A percentile compares a stretch with the other conserved stretches of the same genome.
Evolutionary conservation across 2,797 vertebrate species (phyloP).

Genomic region (Oreortyx pictus): DNA sequence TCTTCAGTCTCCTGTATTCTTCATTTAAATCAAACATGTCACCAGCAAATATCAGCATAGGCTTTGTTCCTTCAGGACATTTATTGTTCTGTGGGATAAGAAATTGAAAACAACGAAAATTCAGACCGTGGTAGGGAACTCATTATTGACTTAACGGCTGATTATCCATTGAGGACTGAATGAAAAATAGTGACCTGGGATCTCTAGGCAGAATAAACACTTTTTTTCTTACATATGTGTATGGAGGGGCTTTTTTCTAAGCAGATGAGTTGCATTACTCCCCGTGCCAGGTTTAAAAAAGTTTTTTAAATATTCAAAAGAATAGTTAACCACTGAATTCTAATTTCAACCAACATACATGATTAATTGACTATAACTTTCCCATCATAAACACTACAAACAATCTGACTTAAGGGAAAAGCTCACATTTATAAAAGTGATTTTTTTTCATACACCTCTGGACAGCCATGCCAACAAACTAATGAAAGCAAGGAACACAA

Average conservation of each 20-base stretch:
- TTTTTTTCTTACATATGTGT: neutral
- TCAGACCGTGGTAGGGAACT: neutral
- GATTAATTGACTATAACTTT: neutral
- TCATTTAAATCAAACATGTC: slow-evolving; percentile 88
- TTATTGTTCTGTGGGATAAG: slow-evolving; percentile 82
- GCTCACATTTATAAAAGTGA: neutral
- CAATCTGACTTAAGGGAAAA: neutral
- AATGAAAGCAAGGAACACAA: neutral
- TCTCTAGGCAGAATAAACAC: neutral
- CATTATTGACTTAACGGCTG: neutral
- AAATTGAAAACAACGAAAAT: neutral
- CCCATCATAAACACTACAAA: neutral
- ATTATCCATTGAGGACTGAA: neutral
- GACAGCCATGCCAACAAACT: neutral
- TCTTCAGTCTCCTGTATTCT: slow-evolving; percentile 90
- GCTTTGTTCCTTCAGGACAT: slow-evolving; percentile 94
- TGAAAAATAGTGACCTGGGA: neutral
- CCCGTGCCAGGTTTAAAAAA: neutral
- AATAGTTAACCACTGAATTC: neutral
- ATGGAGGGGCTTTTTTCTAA: neutral
- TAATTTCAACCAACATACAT: neutral
- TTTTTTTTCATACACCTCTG: neutral
- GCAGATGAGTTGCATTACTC: neutral
- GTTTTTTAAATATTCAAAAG: neutral
- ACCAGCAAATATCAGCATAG: slow-evolving; percentile 94